Conservation (phyloP, 2,888 invertebrate genomes). For the Chymomyza fuscimana region DNA sequence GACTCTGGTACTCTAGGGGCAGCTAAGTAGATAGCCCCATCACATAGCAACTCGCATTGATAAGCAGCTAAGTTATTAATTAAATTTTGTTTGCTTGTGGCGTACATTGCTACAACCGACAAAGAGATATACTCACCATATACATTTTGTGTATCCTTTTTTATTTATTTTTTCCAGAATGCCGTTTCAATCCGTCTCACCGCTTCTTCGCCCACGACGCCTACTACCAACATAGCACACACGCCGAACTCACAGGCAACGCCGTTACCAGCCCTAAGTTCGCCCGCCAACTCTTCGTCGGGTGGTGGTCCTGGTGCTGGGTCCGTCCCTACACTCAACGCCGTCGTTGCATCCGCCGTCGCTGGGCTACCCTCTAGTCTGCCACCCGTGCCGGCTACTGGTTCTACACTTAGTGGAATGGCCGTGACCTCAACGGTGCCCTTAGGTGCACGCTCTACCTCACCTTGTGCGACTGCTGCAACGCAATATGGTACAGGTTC, state of each 20-base stretch:
- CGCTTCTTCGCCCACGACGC: conserved; percentile 84
- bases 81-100: conserved; percentile 59
- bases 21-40: background rate
- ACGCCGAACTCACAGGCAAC: conserved; percentile 78
- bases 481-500: conserved; percentile 78
- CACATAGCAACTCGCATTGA: conserved; percentile 48
- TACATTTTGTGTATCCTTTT: conserved; percentile 14
- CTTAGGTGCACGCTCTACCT: conserved; percentile 81
- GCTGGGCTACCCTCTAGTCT: conserved; percentile 30
- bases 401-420: conserved; percentile 60
- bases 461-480: conserved; percentile 81
- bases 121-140: conserved; percentile 8
- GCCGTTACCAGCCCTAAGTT: conserved; percentile 49
- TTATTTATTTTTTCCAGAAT: conserved; percentile 71
- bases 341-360: conserved; percentile 65
- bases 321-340: conserved; percentile 53
- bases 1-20: background rate
- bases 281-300: background rate
- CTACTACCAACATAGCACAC: conserved; percentile 76
- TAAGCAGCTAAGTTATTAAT: conserved; percentile 71
- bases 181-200: conserved; percentile 86
- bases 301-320: conserved; percentile 9
- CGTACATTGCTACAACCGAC: conserved; percentile 52
- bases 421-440: conserved; percentile 81
- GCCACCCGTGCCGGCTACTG: conserved; percentile 35